Evolutionary conservation across 2,113 vertebrate genomes (phyloP).

Genomic region (Cynoglossus semilaevis): DNA sequence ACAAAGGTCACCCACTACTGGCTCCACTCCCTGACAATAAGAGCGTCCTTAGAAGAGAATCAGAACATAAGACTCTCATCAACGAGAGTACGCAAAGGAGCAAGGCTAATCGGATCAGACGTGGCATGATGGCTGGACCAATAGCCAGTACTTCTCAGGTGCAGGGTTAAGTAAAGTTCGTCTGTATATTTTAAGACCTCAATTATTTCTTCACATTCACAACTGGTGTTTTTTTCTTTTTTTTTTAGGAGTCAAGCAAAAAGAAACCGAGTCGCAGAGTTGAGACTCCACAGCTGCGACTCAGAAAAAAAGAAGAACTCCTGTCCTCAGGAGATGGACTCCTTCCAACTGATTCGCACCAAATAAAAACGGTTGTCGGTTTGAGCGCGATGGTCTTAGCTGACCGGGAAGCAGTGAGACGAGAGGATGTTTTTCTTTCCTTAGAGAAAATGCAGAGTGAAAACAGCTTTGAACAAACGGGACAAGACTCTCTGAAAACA

Average conservation of each 20-base stretch:
- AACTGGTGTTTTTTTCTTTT: background rate
- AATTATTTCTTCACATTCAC: background rate
- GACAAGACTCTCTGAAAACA: conserved; percentile 8
- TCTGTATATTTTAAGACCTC: background rate
- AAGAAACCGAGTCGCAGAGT: conserved; percentile 66
- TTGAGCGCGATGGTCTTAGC: conserved; percentile 3
- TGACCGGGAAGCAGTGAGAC: background rate
- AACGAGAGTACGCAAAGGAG: conserved; percentile 65
- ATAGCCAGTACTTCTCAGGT: conserved; percentile 77
- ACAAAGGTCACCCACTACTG: conserved; percentile 39
- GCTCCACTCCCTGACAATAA: conserved; percentile 28
- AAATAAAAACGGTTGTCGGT: conserved; percentile 19
- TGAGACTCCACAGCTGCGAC: conserved; percentile 29
- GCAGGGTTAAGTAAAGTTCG: conserved; percentile 3
- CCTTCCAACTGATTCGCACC: conserved; percentile 2
- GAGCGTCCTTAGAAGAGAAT: conserved; percentile 41
- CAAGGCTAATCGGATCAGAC: conserved; percentile 75
- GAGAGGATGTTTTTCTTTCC: background rate
- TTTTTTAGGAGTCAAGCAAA: conserved; percentile 77
- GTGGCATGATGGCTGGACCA: conserved; percentile 84
- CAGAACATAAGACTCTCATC: conserved; percentile 56
- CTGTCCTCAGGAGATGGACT: background rate
- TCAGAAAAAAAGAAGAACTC: conserved; percentile 45
- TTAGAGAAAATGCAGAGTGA: conserved; percentile 11
- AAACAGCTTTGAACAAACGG: conserved; percentile 32